phyloP scores from a whole-genome alignment of 2,113 vertebrate species.

The Syngnathus scovelli region DNA sequence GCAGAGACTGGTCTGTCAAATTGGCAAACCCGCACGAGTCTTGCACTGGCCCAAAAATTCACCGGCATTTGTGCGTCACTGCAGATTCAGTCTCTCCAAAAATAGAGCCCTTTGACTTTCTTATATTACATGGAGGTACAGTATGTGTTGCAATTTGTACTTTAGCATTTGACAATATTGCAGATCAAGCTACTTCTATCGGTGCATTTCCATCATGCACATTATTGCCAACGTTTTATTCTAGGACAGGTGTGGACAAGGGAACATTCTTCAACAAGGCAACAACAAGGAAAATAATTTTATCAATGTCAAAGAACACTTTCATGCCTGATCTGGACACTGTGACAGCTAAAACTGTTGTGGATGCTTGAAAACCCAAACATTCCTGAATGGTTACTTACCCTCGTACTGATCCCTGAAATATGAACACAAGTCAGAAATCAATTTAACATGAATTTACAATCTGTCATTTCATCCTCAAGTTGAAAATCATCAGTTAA shows the following conservation, averaged over 20 bases:
- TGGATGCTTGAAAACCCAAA: conserved; percentile 6
- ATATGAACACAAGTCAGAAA: conserved; percentile 27
- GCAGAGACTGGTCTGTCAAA: no score
- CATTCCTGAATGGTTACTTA: conserved; percentile 67
- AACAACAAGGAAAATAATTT: not conserved
- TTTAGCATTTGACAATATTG: not conserved
- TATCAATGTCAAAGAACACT: not conserved
- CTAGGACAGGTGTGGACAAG: not conserved
- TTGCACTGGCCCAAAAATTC: not conserved
- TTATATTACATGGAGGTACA: not conserved
- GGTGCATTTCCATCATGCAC: not conserved
- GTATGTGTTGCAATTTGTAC: not conserved
- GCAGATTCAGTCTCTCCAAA: not conserved
- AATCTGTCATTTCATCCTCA: not conserved
- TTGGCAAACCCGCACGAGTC: no score
- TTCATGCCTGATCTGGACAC: not conserved
- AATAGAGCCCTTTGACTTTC: not conserved
- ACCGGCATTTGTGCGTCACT: not conserved
- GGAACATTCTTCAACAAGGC: not conserved
- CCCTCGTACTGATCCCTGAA: conserved; percentile 82
- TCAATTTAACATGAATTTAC: not conserved
- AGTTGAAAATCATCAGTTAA: not conserved
- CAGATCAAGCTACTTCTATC: not conserved
- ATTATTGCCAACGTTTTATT: not conserved
- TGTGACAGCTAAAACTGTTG: not conserved